A percentile compares a stretch with the other conserved stretches of the same genome.
These are phyloP conservation scores for Sminthopsis crassicaudata DNA, from an alignment of 2,113 vertebrate genomes.

Conservation along the genomic window DNA sequence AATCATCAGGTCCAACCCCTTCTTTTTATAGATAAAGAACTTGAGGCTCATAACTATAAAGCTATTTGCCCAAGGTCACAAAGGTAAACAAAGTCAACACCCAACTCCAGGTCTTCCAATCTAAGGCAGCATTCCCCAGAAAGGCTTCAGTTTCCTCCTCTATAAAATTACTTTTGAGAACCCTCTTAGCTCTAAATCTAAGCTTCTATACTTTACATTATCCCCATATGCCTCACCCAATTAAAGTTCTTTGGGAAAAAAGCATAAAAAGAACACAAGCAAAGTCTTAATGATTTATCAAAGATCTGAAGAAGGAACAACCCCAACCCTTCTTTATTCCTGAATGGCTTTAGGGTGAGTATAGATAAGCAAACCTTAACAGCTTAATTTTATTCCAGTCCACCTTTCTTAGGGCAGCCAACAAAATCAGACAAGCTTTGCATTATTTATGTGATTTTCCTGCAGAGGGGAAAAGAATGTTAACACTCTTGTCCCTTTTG, in stretches of 20 bases:
- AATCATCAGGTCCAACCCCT: not conserved
- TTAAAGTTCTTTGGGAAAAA: slow-evolving; percentile 33
- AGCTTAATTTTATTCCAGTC: slow-evolving; percentile 39
- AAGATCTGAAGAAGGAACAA: not conserved
- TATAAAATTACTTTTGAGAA: not conserved
- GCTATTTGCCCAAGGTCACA: not conserved
- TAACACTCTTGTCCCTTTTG: not conserved
- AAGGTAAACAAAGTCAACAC: not conserved
- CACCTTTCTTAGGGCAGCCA: not conserved
- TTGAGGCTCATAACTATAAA: not conserved
- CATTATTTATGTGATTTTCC: not conserved
- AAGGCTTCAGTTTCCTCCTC: not conserved
- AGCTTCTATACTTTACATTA: not conserved
- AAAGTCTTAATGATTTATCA: not conserved
- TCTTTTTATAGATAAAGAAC: not conserved
- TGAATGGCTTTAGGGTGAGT: not conserved
- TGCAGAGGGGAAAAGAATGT: slow-evolving; percentile 1
- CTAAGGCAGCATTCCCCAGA: too few species aligned
- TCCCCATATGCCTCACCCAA: not conserved
- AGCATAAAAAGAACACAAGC: not conserved
- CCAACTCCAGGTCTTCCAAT: too few species aligned
- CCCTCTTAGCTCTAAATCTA: not conserved
- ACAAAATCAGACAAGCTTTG: slow-evolving; percentile 37
- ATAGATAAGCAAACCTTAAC: not conserved
- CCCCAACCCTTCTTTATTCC: not conserved